phyloP scores from a whole-genome alignment of 2,113 vertebrate species.

The Tapirus terrestris region DNA sequence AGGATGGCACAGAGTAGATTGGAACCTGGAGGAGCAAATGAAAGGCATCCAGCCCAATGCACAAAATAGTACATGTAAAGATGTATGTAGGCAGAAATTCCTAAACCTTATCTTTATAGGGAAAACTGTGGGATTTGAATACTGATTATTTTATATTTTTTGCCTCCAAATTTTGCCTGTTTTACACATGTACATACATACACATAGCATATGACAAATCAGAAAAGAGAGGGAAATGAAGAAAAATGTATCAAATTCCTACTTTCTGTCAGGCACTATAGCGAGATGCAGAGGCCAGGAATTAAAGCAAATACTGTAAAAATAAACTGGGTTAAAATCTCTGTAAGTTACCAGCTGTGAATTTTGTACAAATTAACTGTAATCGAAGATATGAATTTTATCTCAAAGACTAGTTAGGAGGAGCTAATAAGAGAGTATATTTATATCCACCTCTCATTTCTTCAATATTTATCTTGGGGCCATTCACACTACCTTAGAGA shows the following conservation, averaged over 20 bases:
- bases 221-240: neutral
- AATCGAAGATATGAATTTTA: neutral
- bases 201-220: neutral
- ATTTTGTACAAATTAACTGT: neutral
- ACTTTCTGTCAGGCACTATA: neutral
- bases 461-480: neutral
- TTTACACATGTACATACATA: neutral
- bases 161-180: neutral
- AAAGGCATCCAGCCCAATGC: neutral
- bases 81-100: neutral
- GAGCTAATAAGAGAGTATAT: neutral
- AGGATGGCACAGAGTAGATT: neutral
- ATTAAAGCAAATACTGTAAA: neutral
- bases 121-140: neutral
- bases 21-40: neutral
- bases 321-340: neutral
- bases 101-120: neutral
- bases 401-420: neutral
- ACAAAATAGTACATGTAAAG: neutral
- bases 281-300: neutral
- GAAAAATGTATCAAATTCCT: neutral
- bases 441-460: neutral
- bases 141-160: neutral
- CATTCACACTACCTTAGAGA: neutral
- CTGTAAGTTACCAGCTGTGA: neutral